Evolutionary conservation across 2,888 invertebrate species (phyloP).

Genomic region (Agapostemon virescens): DNA sequence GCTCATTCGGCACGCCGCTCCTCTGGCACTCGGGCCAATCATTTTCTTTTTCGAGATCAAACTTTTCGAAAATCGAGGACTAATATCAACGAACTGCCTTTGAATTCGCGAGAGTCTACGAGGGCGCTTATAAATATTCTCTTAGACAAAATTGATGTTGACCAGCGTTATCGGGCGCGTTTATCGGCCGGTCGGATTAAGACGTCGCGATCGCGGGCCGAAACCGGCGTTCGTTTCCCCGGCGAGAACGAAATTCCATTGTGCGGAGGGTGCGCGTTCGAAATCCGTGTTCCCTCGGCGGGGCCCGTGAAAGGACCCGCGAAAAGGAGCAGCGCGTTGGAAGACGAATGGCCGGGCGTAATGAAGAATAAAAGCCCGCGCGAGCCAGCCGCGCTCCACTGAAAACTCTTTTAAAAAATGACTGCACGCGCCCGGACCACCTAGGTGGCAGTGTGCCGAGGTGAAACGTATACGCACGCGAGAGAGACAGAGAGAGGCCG

Average conservation of each 20-base stretch:
- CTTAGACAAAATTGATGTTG: too few relatives aligned
- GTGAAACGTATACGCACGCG: constrained; percentile 35
- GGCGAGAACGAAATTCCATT: constrained; percentile 35
- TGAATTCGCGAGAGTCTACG: too few relatives aligned
- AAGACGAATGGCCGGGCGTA: constrained; percentile 67
- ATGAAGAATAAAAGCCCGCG: constrained; percentile 69
- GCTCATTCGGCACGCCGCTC: too few relatives aligned
- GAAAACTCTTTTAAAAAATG: constrained; percentile 71
- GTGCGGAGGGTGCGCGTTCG: neutral
- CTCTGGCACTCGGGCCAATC: too few relatives aligned
- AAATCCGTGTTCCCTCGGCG: neutral
- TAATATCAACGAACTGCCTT: too few relatives aligned
- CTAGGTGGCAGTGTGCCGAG: constrained; percentile 61
- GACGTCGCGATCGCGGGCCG: constrained; percentile 15
- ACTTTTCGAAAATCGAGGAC: too few relatives aligned
- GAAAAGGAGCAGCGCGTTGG: constrained; percentile 58
- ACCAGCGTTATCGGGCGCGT: constrained; percentile 31
- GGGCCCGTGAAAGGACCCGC: constrained; percentile 12
- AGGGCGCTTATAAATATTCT: too few relatives aligned
- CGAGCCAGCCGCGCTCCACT: constrained; percentile 54
- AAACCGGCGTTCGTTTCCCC: constrained; percentile 24
- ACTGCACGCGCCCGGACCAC: constrained; percentile 67
- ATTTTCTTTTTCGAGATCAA: too few relatives aligned
- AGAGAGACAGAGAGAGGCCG: neutral
- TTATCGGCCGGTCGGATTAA: constrained; percentile 34